phyloP scores from a whole-genome alignment of 2,113 vertebrate species.

The Sapayoa aenigma region DNA sequence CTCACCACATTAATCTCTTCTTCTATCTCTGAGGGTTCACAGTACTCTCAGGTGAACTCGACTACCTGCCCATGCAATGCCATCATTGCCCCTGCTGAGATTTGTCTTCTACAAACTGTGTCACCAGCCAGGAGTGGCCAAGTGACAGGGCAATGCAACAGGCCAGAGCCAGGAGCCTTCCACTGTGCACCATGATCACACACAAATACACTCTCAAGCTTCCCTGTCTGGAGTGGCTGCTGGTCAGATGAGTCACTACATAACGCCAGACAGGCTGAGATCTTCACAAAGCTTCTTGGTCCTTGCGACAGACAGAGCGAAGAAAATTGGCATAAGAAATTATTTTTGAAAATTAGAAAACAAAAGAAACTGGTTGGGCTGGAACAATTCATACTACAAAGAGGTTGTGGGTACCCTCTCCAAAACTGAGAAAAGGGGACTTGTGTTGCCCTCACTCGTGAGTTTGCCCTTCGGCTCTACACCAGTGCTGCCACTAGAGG shows the following conservation, averaged over 20 bases:
- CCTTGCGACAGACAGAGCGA: not conserved
- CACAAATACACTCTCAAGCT: not conserved
- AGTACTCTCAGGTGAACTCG: not conserved
- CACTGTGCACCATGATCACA: accelerated
- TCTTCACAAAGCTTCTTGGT: not conserved
- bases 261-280: accelerated
- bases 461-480: not conserved
- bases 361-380: accelerated
- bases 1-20: not conserved
- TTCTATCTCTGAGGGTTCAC: not conserved
- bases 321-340: not conserved
- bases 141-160: not conserved
- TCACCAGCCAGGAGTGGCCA: not conserved
- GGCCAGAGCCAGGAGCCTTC: not conserved
- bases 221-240: not conserved
- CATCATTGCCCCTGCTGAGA: not conserved
- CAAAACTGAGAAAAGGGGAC: not conserved
- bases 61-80: not conserved
- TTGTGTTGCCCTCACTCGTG: accelerated
- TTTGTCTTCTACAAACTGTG: not conserved
- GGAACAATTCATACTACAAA: not conserved
- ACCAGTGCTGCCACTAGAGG: not conserved
- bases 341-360: accelerated
- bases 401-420: not conserved
- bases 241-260: not conserved